These are phyloP conservation scores for Bombus pyrosoma DNA, from an alignment of 1,140 invertebrate species.

Conservation along the genomic window DNA sequence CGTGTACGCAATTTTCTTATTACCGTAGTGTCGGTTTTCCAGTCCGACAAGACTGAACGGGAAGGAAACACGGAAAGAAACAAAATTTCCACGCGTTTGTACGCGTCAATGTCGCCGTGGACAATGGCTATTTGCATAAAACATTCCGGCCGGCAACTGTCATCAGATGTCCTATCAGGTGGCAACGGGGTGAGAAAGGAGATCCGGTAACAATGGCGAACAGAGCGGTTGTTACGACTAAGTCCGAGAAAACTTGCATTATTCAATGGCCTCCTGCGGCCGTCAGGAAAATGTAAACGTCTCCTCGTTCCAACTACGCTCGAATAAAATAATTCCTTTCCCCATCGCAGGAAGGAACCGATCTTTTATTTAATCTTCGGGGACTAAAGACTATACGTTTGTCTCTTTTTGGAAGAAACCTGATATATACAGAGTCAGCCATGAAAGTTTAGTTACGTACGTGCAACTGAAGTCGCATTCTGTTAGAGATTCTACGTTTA, in stretches of 20 bases:
- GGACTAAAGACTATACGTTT: not conserved
- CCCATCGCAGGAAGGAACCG: not conserved
- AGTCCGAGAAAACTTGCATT: conserved; percentile 46
- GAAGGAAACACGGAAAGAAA: conserved; percentile 59
- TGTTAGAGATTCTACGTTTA: not conserved
- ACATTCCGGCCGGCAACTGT: conserved; percentile 65
- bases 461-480: not conserved
- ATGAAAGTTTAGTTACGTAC: not conserved
- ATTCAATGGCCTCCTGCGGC: conserved; percentile 34
- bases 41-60: not conserved
- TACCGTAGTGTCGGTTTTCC: conserved; percentile 25
- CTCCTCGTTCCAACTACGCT: not conserved
- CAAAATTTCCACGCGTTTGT: conserved; percentile 62
- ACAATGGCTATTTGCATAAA: conserved; percentile 76
- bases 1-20: conserved; percentile 43
- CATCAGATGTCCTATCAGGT: conserved; percentile 56
- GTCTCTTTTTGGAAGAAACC: not conserved
- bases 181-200: conserved; percentile 37
- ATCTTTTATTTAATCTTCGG: conserved; percentile 8
- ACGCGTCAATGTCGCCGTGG: conserved; percentile 69
- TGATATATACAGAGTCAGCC: too few species aligned
- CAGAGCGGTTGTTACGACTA: conserved; percentile 55
- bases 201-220: conserved; percentile 64
- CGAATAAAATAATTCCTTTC: conserved; percentile 11
- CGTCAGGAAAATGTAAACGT: conserved; percentile 49